Evolutionary conservation across 2,113 vertebrate genomes (phyloP).

Genomic region (Chamaetylas fuelleborni): DNA sequence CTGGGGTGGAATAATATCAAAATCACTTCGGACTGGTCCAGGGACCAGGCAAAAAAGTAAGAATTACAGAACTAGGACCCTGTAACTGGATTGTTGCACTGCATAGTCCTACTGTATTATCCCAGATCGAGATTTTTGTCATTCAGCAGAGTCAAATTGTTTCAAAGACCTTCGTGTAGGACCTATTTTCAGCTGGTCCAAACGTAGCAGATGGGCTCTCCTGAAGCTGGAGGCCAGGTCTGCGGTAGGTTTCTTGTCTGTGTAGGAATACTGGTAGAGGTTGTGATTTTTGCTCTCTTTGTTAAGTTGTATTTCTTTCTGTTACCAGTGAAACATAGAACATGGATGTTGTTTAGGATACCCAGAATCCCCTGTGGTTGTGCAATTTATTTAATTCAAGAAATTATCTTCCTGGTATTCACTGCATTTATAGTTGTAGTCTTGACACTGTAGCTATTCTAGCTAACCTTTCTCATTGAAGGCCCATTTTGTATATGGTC

Average conservation of each 20-base stretch:
- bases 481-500: background rate
- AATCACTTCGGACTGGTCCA: background rate
- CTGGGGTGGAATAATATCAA: background rate
- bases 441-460: background rate
- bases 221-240: background rate
- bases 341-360: background rate
- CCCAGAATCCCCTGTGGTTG: background rate
- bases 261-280: background rate
- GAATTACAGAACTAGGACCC: background rate
- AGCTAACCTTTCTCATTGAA: background rate
- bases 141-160: background rate
- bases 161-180: background rate
- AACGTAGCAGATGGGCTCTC: fast-evolving
- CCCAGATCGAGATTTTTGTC: background rate
- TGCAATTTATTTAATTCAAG: background rate
- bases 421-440: background rate
- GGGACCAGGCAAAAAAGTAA: background rate
- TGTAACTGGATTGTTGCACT: background rate
- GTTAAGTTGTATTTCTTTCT: background rate
- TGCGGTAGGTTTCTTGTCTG: background rate
- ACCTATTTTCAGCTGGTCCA: background rate
- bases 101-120: background rate
- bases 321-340: background rate
- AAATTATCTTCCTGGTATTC: background rate
- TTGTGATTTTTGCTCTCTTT: background rate